Evolutionary conservation across 1,140 invertebrate species (phyloP).

Genomic region (Andrena cerasifolii): DNA sequence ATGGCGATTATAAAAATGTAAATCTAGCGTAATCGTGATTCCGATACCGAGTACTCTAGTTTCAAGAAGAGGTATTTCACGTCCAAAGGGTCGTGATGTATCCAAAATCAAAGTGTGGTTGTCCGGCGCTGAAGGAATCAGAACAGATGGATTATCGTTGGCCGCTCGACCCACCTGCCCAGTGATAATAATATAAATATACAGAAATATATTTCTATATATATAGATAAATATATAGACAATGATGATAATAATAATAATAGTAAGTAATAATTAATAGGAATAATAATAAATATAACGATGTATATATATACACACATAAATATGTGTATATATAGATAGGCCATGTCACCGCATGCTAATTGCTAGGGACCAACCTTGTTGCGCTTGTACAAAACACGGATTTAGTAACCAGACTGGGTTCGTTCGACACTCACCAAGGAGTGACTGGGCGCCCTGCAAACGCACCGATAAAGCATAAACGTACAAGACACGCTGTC

Average conservation of each 20-base stretch:
- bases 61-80: constrained; percentile 46
- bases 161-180: constrained; percentile 69
- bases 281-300: constrained; percentile 66
- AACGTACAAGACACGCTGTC: constrained; percentile 73
- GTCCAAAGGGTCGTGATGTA: constrained; percentile 46
- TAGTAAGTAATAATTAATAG: constrained; percentile 65
- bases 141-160: constrained; percentile 60
- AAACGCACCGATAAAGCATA: constrained; percentile 82
- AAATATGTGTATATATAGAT: constrained; percentile 75
- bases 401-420: constrained; percentile 82
- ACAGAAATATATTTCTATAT: constrained; percentile 59
- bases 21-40: constrained; percentile 50
- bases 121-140: constrained; percentile 48
- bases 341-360: constrained; percentile 82
- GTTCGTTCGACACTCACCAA: constrained; percentile 81
- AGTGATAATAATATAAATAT: constrained; percentile 67
- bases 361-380: constrained; percentile 83
- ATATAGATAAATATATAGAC: constrained; percentile 45
- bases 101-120: constrained; percentile 58
- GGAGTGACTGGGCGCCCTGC: constrained; percentile 81
- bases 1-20: constrained; percentile 33
- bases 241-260: constrained; percentile 65
- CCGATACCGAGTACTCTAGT: constrained; percentile 52
- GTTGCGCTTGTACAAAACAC: constrained; percentile 82
- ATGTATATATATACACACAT: constrained; percentile 48